Evolutionary conservation across 2,888 invertebrate species (phyloP), one percentile per base, ranked within the genome.

Genomic region (Melanchra persicariae): DNA sequence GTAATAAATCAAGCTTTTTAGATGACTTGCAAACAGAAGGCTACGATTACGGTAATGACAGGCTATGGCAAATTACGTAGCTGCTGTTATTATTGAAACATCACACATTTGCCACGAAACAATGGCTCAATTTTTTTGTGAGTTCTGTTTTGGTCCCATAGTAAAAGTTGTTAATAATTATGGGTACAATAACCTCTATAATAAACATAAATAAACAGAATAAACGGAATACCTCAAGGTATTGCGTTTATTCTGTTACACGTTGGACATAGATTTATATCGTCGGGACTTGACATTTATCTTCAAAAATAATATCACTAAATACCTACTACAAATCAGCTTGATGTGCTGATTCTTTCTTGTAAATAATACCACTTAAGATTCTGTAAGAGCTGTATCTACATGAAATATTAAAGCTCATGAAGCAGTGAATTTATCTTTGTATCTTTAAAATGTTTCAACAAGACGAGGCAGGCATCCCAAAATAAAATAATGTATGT

Each of bases 1-100:
- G 55, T 60, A 73, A 74, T 81, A 81, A 78, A 84, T 77, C 64
- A 70, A 63, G 40, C 15, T 82, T 75, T 74, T 80, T 75, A 60
- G 52, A 69, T 70, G 70, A 67, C 69, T 70, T 70, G 66, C 71
- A 45, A 61, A 59, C 70, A 71, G 15, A 59, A 72, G 54, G 26
- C 57, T 61, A 17, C 52, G 2, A 75, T 83, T 65, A 80, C 15
- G 17, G 9, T 82, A 77, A 82, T 80, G 55, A 67, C 58, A 69
- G 66, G 10, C 24, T n/a, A 7, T 34, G 15, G 58, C 37, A 61
- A 67, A 68, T 72, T 71, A 30, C 24, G 15, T 51, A 63, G 55
- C 62, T 30, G 43, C 71, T 30, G 55, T 54, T 67, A 62, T 81
- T 69, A 81, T 64, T 51, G 12, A 57, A 66, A 60, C 30, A 60